Evolutionary conservation across 2,797 vertebrate genomes (phyloP).

Genomic region (Mus caroli): DNA sequence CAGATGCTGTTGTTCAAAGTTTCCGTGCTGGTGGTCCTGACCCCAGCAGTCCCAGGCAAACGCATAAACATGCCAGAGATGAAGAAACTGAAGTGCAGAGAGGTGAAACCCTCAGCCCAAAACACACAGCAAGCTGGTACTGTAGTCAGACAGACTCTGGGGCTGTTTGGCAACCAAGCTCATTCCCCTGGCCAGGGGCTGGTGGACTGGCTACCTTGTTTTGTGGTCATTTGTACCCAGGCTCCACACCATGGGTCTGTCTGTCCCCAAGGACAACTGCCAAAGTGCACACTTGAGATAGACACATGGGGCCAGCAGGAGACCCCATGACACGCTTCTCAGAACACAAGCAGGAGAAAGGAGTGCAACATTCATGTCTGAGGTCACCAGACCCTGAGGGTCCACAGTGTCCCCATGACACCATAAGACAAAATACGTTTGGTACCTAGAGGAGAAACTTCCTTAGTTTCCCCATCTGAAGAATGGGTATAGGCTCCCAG

Average conservation of each 20-base stretch:
- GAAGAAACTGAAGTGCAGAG: not conserved
- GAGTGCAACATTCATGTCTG: fast-evolving
- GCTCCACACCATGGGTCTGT: fast-evolving
- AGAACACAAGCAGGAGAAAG: not conserved
- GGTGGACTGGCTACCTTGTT: not conserved
- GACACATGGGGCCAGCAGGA: not conserved
- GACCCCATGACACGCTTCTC: not conserved
- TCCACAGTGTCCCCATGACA: not conserved
- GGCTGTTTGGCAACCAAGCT: not conserved
- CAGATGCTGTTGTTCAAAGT: not conserved
- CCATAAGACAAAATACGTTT: not conserved
- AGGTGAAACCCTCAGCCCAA: not conserved
- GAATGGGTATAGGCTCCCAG: not conserved
- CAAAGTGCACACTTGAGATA: too few relatives aligned
- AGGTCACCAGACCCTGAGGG: not conserved
- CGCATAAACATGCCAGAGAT: not conserved
- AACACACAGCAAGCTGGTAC: not conserved
- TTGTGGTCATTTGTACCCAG: not conserved
- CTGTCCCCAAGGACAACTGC: not conserved
- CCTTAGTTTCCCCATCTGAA: slow-evolving; percentile 40
- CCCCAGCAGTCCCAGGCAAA: not conserved
- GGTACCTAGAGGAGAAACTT: not conserved
- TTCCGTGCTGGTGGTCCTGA: not conserved
- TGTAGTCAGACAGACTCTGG: not conserved
- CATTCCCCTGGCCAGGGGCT: not conserved